Evolutionary conservation across 2,113 vertebrate species (phyloP), one percentile per base, ranked within the genome.

Genomic region (Gobius niger): DNA sequence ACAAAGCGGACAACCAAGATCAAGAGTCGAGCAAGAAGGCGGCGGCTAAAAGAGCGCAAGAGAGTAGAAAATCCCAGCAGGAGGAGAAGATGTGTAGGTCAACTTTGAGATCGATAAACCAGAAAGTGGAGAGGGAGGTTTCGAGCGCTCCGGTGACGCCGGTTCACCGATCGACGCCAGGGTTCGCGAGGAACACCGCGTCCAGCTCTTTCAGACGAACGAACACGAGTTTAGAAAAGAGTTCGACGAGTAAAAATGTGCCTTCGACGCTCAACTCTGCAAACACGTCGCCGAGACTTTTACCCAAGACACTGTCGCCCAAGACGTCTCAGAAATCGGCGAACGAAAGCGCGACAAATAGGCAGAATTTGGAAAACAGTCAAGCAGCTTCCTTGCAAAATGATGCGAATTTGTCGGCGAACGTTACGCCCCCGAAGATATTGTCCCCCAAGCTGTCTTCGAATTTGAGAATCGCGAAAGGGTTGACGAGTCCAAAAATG

Each of bases 71-170:
- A 64, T 57, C 66, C 24, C 91, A 88, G 7, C 76, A 80, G 0
- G 95, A 96, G 68, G 91, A 88, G 2, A 97, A 95, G 84, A 92
- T 93, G n/a, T 96, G 95, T 77, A 91, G 91, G 47, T 80, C 94
- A 44, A 89, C 82, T 0, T 78, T 87, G 50, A 78, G 47, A 78
- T 73, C 0, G 76, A 4, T 41, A 77, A 15, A 83, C 91, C 24
- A 68, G 40, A 50, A 0, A 40, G 44, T 42, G 7, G 14, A n/a
- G 64, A 60, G 70, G 8, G 54, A 63, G 12, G 82, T 80, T 6
- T 72, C 66, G 76, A 86, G 82, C 80, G 90, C 70, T 64, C 72
- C 82, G 12, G 59, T 15, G 1, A 84, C 76, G 0, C 83, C 88
- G 1, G 12, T 75, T 1, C 83, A 75, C 70, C 78, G 76, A 64